Evolutionary conservation across 30 jellyfish, hydroid and myxozoan genomes (phyloP).

Genomic region (Aurelia coerulea): DNA sequence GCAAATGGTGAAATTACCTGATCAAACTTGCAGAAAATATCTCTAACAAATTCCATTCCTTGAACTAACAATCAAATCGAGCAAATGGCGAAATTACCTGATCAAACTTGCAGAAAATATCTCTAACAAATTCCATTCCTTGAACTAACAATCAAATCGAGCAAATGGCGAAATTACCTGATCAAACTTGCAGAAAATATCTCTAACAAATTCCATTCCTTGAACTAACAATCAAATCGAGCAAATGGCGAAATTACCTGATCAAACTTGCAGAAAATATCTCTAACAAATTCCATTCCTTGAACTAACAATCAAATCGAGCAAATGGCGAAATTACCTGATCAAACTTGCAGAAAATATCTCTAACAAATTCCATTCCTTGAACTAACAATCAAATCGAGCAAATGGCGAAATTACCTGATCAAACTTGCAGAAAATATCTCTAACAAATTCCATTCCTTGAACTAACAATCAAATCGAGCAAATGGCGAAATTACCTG

Average conservation of each 20-base stretch:
- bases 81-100: constrained; percentile 46
- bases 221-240: too few species aligned
- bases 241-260: constrained; percentile 46
- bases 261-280: constrained; percentile 85
- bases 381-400: too few species aligned
- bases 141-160: too few species aligned
- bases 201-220: constrained; percentile 95
- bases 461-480: too few species aligned
- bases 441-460: constrained; percentile 95
- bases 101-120: constrained; percentile 85
- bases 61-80: too few species aligned
- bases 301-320: too few species aligned
- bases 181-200: constrained; percentile 85
- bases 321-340: constrained; percentile 46
- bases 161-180: constrained; percentile 46
- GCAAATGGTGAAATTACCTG: constrained; percentile 44
- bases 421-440: constrained; percentile 85
- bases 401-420: constrained; percentile 46
- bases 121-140: constrained; percentile 95
- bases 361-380: constrained; percentile 95
- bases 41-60: constrained; percentile 95
- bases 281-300: constrained; percentile 95
- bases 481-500: constrained; percentile 46
- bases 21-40: constrained; percentile 85
- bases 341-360: constrained; percentile 85